These are phyloP conservation scores for Aplidium turbinatum DNA, from an alignment of 23 tunicate species.

Conservation along the genomic window DNA sequence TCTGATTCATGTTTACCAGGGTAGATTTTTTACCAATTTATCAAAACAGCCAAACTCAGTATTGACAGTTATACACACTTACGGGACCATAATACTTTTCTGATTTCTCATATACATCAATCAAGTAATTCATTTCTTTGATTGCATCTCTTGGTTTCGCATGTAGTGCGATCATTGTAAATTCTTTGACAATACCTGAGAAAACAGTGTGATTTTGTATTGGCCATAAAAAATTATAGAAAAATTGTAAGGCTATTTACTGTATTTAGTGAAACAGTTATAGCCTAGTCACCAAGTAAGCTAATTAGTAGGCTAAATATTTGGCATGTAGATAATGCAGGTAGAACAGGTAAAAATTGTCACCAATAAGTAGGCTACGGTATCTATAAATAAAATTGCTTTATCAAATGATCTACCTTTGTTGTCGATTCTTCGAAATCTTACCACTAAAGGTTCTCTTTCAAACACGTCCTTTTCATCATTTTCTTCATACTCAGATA, in stretches of 20 bases:
- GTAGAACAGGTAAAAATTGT: too few relatives aligned
- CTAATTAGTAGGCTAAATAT: too few relatives aligned
- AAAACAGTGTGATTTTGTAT: neutral
- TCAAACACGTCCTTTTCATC: conserved; percentile 64
- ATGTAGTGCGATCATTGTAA: conserved; percentile 61
- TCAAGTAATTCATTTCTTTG: conserved; percentile 51
- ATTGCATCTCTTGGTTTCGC: conserved; percentile 69
- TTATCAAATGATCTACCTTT: neutral
- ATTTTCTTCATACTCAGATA: neutral
- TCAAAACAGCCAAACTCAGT: too few relatives aligned
- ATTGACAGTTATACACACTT: too few relatives aligned
- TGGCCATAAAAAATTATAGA: neutral
- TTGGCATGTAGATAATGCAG: too few relatives aligned
- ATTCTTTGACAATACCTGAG: conserved; percentile 35
- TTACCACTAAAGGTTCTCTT: conserved; percentile 48
- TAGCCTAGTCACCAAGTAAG: too few relatives aligned
- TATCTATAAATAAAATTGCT: too few relatives aligned
- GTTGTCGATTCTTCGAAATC: conserved; percentile 25
- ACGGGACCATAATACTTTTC: conserved; percentile 55
- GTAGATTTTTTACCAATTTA: too few relatives aligned
- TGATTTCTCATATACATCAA: conserved; percentile 58
- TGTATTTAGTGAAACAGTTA: too few relatives aligned
- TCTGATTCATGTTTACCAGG: too few relatives aligned
- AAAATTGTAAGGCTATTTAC: neutral
- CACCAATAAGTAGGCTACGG: too few relatives aligned